Conservation (phyloP, 2,888 invertebrate species). For the Orthosia incerta region DNA sequence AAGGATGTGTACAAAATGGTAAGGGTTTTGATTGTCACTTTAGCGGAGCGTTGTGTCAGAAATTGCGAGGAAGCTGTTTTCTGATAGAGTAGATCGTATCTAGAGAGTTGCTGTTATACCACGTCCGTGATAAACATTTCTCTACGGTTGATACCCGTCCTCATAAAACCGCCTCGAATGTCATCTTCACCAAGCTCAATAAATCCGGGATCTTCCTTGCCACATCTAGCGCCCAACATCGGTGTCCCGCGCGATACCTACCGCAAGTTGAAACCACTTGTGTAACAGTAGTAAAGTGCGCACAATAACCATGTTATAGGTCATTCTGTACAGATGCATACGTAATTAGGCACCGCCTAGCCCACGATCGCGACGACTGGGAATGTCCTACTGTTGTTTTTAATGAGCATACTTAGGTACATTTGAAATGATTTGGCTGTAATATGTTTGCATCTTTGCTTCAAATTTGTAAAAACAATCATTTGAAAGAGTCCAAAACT, state of each 20-base stretch:
- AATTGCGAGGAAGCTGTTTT: too few species aligned
- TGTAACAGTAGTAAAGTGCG: constrained; percentile 84
- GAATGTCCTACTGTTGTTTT: constrained; percentile 47
- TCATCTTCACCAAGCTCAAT: not conserved
- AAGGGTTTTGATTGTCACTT: too few species aligned
- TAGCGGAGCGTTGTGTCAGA: too few species aligned
- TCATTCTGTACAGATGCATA: constrained; percentile 82
- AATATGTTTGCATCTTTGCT: not conserved
- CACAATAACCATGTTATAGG: constrained; percentile 85
- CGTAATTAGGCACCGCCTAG: constrained; percentile 76
- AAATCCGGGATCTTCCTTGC: not conserved
- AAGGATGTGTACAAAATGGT: too few species aligned
- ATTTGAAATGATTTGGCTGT: constrained; percentile 9
- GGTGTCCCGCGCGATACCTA: constrained; percentile 66
- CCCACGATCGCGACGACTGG: constrained; percentile 24
- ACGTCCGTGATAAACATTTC: too few species aligned
- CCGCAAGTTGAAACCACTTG: constrained; percentile 80
- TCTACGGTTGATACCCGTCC: too few species aligned
- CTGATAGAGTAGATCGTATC: too few species aligned
- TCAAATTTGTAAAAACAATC: not conserved
- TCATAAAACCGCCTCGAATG: too few species aligned
- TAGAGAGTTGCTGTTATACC: too few species aligned
- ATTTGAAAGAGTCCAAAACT: too few species aligned
- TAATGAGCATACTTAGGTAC: constrained; percentile 39
- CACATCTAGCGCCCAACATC: constrained; percentile 68